These are phyloP conservation scores for Aphelocoma californica DNA, from an alignment of 2,797 vertebrate genomes.

Conservation along the genomic window DNA sequence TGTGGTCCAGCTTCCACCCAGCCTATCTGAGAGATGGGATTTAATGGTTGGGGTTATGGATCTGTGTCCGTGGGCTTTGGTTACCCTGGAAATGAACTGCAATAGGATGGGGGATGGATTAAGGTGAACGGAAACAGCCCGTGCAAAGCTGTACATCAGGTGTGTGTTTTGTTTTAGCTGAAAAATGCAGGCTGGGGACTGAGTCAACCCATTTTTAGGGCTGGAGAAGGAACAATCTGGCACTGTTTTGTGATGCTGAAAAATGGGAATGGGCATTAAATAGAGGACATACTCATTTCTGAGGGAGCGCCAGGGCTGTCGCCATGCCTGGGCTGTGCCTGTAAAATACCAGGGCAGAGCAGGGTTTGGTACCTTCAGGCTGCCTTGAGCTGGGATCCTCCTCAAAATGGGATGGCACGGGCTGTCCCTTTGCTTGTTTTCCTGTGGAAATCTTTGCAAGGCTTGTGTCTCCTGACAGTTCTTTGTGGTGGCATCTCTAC, in stretches of 20 bases:
- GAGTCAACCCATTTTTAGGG: background rate
- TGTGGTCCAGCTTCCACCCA: slow-evolving; percentile 55
- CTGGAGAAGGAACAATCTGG: background rate
- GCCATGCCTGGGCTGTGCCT: background rate
- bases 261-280: background rate
- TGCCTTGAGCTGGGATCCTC: background rate
- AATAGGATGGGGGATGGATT: background rate
- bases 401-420: rapidly evolving
- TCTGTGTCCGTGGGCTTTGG: background rate
- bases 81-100: background rate
- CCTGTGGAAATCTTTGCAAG: background rate
- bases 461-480: background rate
- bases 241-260: background rate
- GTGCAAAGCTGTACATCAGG: background rate
- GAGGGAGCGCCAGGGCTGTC: rapidly evolving
- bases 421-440: background rate
- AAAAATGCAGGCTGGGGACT: background rate
- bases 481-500: background rate
- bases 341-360: background rate
- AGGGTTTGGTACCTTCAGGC: background rate
- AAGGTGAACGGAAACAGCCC: background rate
- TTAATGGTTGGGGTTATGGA: slow-evolving; percentile 27
- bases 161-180: background rate
- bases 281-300: background rate
- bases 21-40: slow-evolving; percentile 33